These are phyloP conservation scores for Bombus ignitus DNA, from an alignment of 1,140 invertebrate genomes.

Conservation along the genomic window DNA sequence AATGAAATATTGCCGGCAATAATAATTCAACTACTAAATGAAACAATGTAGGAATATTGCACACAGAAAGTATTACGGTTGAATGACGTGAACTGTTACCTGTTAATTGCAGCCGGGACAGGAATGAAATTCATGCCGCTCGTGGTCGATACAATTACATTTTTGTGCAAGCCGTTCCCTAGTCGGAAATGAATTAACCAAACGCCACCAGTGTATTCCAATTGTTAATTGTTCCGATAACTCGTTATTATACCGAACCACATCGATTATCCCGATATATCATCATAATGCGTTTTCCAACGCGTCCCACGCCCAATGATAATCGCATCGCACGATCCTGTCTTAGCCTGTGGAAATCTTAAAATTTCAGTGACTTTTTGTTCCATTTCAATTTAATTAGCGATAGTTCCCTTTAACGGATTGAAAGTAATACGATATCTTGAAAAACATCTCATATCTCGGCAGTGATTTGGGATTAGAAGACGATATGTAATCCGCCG, in stretches of 20 bases:
- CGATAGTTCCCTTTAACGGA: not conserved
- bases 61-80: not conserved
- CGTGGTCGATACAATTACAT: not conserved
- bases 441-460: not conserved
- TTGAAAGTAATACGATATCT: not conserved
- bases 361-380: not conserved
- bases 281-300: not conserved
- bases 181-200: slow-evolving; percentile 23
- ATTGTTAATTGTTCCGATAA: not conserved
- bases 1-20: not conserved
- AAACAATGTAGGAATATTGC: not conserved
- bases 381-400: not conserved
- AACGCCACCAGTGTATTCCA: not conserved
- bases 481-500: not conserved
- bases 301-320: not conserved
- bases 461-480: not conserved
- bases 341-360: not conserved
- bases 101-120: not conserved
- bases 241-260: not conserved
- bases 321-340: not conserved
- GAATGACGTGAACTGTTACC: not conserved
- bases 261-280: not conserved
- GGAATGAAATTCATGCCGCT: not conserved
- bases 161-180: not conserved
- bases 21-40: not conserved